phyloP scores from a whole-genome alignment of 2,113 vertebrate species.

The Cheirogaleus medius region DNA sequence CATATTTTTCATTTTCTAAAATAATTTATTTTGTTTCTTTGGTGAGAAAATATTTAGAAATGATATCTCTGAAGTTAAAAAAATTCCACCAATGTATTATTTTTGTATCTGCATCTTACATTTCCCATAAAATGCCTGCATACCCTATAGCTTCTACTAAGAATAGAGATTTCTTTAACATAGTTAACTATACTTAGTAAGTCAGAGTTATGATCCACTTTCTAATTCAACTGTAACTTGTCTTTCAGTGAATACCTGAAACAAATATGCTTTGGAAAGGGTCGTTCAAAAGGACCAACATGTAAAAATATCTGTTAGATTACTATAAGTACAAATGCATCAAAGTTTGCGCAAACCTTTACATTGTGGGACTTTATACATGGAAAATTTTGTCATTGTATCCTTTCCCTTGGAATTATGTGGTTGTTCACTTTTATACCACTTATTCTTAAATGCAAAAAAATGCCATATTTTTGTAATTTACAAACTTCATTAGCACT shows the following conservation, averaged over 20 bases:
- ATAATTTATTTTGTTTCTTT: neutral
- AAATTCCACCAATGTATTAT: neutral
- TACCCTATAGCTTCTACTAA: neutral
- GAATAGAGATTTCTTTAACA: neutral
- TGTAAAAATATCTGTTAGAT: neutral
- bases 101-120: neutral
- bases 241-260: neutral
- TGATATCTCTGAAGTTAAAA: neutral
- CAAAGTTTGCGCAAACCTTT: neutral
- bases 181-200: neutral
- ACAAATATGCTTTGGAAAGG: rapidly evolving
- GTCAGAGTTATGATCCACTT: neutral
- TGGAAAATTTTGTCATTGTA: neutral
- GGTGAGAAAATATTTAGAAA: neutral
- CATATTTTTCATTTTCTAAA: neutral
- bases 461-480: neutral
- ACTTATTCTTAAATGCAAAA: neutral
- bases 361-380: rapidly evolving
- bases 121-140: neutral
- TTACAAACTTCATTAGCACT: neutral
- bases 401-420: neutral
- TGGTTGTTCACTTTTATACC: neutral
- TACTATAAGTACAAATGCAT: too few relatives aligned
- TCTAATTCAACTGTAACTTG: too few relatives aligned
- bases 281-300: rapidly evolving